Percentiles rank a stretch among this genome's conserved stretches.
phyloP scores from a whole-genome alignment of 1,140 invertebrate genomes.

The Euura saliciscinereae region DNA sequence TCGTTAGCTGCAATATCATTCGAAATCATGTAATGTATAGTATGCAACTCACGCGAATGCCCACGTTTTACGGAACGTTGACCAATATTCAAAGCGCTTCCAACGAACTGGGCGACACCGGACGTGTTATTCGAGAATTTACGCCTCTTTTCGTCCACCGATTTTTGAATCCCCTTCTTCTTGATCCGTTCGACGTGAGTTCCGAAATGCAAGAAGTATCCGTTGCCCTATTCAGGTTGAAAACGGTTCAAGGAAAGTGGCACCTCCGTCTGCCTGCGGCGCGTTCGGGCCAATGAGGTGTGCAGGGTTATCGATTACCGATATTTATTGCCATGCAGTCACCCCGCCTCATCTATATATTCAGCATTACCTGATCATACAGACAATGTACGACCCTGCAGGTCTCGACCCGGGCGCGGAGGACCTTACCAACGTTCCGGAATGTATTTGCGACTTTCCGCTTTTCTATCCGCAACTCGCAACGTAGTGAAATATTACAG shows the following conservation, averaged over 20 bases:
- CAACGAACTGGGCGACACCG: background rate
- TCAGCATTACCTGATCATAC: constrained; percentile 32
- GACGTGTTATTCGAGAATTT: background rate
- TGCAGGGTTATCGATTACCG: constrained; percentile 45
- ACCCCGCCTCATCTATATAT: constrained; percentile 40
- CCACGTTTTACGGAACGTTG: background rate
- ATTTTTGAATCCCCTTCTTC: too few relatives aligned
- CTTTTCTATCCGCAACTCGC: background rate
- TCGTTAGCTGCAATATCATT: background rate
- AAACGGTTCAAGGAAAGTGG: background rate
- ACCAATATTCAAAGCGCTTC: background rate
- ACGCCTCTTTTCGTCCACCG: too few relatives aligned
- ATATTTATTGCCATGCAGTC: constrained; percentile 49
- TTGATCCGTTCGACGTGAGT: too few relatives aligned
- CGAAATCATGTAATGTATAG: background rate
- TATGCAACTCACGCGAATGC: background rate
- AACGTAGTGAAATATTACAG: too few relatives aligned
- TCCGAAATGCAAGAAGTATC: too few relatives aligned
- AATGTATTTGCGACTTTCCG: background rate
- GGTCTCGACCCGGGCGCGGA: background rate
- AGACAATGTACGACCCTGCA: constrained; percentile 28
- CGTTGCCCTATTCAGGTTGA: too few relatives aligned
- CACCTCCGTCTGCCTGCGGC: constrained; percentile 20
- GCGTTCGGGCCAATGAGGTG: constrained; percentile 34
- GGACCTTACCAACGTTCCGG: background rate